phyloP scores from a whole-genome alignment of 2,113 vertebrate genomes.

The Dolichotis patagonum region DNA sequence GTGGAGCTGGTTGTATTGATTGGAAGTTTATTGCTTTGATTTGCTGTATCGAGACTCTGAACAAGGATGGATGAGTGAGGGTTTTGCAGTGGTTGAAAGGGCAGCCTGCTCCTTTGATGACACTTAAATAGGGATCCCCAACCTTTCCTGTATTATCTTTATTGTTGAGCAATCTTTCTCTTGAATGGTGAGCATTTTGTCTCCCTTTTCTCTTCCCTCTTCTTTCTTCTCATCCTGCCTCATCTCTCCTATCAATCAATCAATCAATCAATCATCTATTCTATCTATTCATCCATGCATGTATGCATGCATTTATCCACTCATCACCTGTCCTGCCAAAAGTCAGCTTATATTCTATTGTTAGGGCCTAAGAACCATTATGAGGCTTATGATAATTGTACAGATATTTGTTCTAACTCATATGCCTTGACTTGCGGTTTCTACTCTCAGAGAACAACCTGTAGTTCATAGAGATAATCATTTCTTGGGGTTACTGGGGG shows the following conservation, averaged over 20 bases:
- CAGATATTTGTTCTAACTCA: not conserved
- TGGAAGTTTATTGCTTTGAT: not conserved
- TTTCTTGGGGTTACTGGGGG: not conserved
- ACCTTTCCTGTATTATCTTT: not conserved
- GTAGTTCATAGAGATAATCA: not conserved
- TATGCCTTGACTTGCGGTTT: not conserved
- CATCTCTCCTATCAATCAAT: not conserved
- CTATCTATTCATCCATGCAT: not conserved
- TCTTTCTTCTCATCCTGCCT: not conserved
- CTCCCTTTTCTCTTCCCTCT: rapidly evolving
- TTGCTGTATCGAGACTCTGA: not conserved
- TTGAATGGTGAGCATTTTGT: not conserved
- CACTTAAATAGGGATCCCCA: not conserved
- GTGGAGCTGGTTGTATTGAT: not conserved
- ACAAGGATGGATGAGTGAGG: not conserved
- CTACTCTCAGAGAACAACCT: not conserved
- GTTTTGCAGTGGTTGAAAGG: not conserved
- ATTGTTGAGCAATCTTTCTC: not conserved
- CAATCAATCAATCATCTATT: not conserved
- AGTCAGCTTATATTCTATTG: not conserved
- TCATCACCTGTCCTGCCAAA: not conserved
- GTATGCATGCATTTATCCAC: not conserved
- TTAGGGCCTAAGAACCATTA: not conserved
- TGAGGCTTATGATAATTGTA: not conserved
- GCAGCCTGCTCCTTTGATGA: not conserved